phyloP scores from a whole-genome alignment of 2,888 invertebrate species.

The Trachelus troglodyta region DNA sequence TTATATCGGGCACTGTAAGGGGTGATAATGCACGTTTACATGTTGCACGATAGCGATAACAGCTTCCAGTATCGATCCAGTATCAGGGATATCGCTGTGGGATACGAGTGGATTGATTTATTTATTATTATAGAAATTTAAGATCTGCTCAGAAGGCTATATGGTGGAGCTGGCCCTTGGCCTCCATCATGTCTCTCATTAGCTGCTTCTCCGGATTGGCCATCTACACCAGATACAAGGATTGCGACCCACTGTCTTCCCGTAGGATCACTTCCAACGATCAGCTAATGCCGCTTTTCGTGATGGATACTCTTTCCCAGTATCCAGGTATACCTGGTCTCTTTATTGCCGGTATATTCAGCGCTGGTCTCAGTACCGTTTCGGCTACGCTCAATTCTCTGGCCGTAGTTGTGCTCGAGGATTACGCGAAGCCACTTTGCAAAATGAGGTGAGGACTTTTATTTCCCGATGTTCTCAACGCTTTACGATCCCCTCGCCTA shows the following conservation, averaged over 20 bases:
- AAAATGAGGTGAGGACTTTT: constrained; percentile 32
- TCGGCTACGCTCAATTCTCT: constrained; percentile 92
- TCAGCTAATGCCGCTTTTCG: constrained; percentile 84
- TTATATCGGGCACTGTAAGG: not conserved
- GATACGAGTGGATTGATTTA: constrained; percentile 76
- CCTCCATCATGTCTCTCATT: constrained; percentile 76
- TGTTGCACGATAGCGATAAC: not conserved
- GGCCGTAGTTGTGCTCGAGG: constrained; percentile 89
- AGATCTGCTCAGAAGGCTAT: constrained; percentile 77
- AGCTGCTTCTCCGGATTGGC: constrained; percentile 82
- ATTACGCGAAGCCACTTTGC: constrained; percentile 75
- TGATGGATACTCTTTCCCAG: constrained; percentile 76
- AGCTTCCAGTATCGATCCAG: not conserved
- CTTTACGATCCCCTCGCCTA: not conserved
- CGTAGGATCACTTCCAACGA: constrained; percentile 75
- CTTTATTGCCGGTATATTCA: constrained; percentile 74
- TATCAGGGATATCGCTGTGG: constrained; percentile 29
- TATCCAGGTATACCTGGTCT: constrained; percentile 53
- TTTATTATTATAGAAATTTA: constrained; percentile 69
- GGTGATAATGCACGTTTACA: not conserved
- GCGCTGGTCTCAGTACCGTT: constrained; percentile 90
- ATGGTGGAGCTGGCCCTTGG: constrained; percentile 85
- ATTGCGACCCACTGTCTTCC: constrained; percentile 81
- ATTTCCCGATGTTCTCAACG: not conserved
- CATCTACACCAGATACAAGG: constrained; percentile 82